A percentile compares a stretch with the other conserved stretches of the same genome.
phyloP scores from a whole-genome alignment of 2,113 vertebrate genomes.

The Candoia aspera region DNA sequence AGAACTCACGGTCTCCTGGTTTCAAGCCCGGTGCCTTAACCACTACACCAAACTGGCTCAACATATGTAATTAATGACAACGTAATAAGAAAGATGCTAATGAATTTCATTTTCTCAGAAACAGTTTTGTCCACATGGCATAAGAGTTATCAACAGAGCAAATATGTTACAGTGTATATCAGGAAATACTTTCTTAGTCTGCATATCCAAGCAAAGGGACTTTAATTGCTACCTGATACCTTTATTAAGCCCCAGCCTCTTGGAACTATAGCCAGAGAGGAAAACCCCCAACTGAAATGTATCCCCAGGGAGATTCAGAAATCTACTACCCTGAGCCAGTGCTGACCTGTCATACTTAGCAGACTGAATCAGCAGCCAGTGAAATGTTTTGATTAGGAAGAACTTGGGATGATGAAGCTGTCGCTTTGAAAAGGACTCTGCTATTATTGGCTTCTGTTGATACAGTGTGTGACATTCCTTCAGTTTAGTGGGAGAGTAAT shows the following conservation, averaged over 20 bases:
- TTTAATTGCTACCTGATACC: neutral
- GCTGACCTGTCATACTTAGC: neutral
- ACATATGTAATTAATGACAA: neutral
- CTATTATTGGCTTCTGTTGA: neutral
- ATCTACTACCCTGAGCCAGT: neutral
- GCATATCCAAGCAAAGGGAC: neutral
- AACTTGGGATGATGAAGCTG: neutral
- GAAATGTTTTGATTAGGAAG: neutral
- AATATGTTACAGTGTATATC: neutral
- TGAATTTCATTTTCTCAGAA: neutral
- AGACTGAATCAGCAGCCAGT: neutral
- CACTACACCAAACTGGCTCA: neutral
- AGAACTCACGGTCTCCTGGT: neutral
- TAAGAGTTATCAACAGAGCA: neutral
- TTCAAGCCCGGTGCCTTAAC: neutral
- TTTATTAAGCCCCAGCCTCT: neutral
- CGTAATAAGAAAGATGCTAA: neutral
- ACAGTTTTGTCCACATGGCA: neutral
- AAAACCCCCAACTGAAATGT: neutral
- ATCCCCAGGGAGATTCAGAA: neutral
- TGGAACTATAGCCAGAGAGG: no score
- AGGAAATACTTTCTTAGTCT: neutral
- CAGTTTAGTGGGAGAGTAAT: neutral
- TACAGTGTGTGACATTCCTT: neutral
- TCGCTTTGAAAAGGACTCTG: neutral